Evolutionary conservation across 2,888 invertebrate species (phyloP).

Genomic region (Cinara cedri): DNA sequence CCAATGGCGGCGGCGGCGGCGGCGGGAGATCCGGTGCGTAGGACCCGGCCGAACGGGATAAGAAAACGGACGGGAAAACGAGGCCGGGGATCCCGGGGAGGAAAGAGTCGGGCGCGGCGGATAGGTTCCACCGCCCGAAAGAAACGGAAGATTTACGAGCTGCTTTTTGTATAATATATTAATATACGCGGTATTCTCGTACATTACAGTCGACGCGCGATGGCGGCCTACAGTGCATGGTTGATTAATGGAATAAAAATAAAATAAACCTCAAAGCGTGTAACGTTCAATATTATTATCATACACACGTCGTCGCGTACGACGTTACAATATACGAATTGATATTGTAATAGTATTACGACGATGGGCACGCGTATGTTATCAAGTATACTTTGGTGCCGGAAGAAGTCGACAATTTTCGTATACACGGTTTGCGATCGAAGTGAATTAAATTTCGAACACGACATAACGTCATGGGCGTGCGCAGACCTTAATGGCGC

Average conservation of each 20-base stretch:
- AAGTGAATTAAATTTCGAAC: no score
- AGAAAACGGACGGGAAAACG: no score
- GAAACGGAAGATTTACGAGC: constrained; percentile 43
- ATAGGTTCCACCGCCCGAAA: background rate
- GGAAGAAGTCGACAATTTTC: no score
- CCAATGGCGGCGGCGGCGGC: no score
- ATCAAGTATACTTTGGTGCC: no score
- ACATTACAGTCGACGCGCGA: constrained; percentile 3
- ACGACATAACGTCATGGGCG: no score
- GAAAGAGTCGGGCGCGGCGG: background rate
- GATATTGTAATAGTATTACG: no score
- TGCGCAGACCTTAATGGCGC: no score
- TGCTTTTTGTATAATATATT: background rate
- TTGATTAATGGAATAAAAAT: constrained; percentile 49
- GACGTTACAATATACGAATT: background rate
- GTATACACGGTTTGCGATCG: no score
- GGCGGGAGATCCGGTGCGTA: background rate
- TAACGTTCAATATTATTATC: background rate
- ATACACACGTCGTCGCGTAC: background rate
- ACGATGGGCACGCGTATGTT: background rate
- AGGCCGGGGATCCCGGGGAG: background rate
- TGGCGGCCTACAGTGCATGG: background rate
- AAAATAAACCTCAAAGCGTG: background rate
- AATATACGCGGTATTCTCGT: background rate
- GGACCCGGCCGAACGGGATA: background rate